phyloP scores from a whole-genome alignment of 2,888 invertebrate species.

The Pachycephus smyrnensis region DNA sequence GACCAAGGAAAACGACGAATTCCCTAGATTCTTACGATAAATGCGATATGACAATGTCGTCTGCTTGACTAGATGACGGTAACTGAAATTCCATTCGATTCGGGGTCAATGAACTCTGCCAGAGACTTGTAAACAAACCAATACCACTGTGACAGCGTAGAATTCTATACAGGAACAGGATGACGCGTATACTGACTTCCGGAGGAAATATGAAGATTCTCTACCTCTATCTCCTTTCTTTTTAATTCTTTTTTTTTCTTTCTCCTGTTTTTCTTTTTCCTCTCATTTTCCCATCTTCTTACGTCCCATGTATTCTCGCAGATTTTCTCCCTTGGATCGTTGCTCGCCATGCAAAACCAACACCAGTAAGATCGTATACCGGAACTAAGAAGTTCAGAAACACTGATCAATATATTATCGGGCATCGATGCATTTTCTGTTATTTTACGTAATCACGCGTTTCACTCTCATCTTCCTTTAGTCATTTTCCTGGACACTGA shows the following conservation, averaged over 20 bases:
- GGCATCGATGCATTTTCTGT: neutral
- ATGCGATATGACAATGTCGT: neutral
- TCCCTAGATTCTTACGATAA: neutral
- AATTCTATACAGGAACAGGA: neutral
- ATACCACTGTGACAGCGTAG: neutral
- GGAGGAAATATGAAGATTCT: neutral
- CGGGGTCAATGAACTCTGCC: slow-evolving; percentile 47
- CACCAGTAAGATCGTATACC: neutral
- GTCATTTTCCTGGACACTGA: neutral
- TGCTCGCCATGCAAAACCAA: neutral
- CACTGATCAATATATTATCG: neutral
- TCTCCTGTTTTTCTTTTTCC: too few relatives aligned
- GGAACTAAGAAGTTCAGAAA: neutral
- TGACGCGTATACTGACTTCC: slow-evolving; percentile 7
- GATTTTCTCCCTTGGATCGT: neutral
- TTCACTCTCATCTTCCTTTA: neutral
- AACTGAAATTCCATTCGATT: slow-evolving; percentile 29
- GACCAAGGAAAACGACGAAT: neutral
- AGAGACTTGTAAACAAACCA: slow-evolving; percentile 31
- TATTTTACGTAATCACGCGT: neutral
- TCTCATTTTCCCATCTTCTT: fast-evolving
- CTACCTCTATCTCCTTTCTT: neutral
- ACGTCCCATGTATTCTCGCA: neutral
- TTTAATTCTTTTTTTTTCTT: neutral
- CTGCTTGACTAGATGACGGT: neutral